Percentiles rank a stretch among this genome's conserved stretches.
These are phyloP conservation scores for Pseudonaja textilis DNA, from an alignment of 2,113 vertebrate species.

Conservation along the genomic window DNA sequence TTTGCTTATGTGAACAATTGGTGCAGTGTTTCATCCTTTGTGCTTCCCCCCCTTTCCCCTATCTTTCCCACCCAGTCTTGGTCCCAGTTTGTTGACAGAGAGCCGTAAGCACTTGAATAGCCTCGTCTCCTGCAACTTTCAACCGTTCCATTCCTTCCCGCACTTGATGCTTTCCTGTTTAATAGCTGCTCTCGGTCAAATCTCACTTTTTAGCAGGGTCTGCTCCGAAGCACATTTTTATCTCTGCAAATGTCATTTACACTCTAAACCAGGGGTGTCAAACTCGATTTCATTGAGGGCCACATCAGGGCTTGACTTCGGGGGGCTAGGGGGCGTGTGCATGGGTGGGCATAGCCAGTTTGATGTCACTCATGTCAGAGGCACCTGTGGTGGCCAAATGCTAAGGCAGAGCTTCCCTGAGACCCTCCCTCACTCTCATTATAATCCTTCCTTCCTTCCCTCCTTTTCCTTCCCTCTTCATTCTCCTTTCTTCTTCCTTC, in stretches of 20 bases:
- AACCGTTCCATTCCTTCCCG: not conserved
- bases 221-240: not conserved
- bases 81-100: not conserved
- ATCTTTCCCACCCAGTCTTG: not conserved
- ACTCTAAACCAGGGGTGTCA: not conserved
- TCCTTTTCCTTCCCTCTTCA: no score
- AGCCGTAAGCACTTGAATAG: not conserved
- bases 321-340: no score
- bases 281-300: no score
- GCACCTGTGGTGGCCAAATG: no score
- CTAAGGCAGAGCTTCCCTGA: no score
- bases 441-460: no score
- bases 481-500: no score
- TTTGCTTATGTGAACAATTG: not conserved
- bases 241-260: not conserved
- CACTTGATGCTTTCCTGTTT: not conserved
- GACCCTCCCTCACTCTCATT: no score
- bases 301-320: no score
- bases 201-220: not conserved
- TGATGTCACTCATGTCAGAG: no score
- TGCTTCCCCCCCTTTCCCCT: not conserved
- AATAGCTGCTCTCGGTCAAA: not conserved
- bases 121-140: not conserved
- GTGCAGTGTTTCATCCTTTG: not conserved
- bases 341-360: no score